Evolutionary conservation across 2,113 vertebrate species (phyloP), one percentile per base, ranked within the genome.

Genomic region (Bubo bubo): DNA sequence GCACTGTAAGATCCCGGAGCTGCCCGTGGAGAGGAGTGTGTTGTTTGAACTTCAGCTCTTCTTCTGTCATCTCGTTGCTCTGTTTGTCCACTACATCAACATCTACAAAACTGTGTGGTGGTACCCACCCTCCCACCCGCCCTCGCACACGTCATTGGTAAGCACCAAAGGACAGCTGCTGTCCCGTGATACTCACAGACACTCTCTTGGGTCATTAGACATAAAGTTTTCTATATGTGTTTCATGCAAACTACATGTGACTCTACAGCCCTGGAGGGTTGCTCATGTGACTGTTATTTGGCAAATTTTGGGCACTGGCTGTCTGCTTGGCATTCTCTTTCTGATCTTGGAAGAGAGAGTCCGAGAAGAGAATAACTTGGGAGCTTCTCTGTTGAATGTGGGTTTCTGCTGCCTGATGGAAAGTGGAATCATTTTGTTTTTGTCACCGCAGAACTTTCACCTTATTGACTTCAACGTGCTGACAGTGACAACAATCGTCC

Each of bases 81-180:
- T 99, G 43, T 99, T 99, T 23, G 99, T 99, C 70, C 99, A 99
- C 98, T 99, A 99, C 88, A 99, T 99, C 98, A 99, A 99, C 98
- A 99, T 99, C 98, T 99, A 99, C 98, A 99, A 99, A 97, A 99
- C 99, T 0, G 99, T 99, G 93, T 99, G 99, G 99, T 99, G 99
- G 99, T 99, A 99, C 86, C 99, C 99, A 0, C 99, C 99, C 4
- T 99, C 99, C 17, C 99, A 99, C 49, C 99, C 99, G 0, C 99
- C 99, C 12, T 99, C 99, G 3, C 99, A 99, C 97, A 99, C 99
- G 0, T 99, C 99, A 2, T 95, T 99, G 99, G 99, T 99, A 97
- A 98, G 99, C 97, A 28, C 94, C 41, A 4, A 2, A 4, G 52
- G 55, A 30, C 55, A 8, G 43, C 71, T 73, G 75, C 71, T 73